Evolutionary conservation across 1,140 invertebrate genomes (phyloP), one percentile per base, ranked within the genome.

Genomic region (Trypoxylus dichotomus): DNA sequence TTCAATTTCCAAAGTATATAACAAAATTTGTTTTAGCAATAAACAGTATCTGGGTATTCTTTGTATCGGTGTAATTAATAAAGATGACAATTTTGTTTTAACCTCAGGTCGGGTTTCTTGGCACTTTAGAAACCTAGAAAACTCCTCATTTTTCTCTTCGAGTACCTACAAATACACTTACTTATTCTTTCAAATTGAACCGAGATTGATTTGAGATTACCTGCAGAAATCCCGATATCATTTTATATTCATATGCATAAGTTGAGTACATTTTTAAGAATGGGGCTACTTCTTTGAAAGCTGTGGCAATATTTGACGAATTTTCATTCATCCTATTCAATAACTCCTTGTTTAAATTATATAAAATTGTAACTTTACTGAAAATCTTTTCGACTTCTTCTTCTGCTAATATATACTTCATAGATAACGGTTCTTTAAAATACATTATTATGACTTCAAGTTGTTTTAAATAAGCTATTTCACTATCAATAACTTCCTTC

Each of bases 261-360:
- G 91, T 90, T 3, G 93, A 93, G 82, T 95, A 95, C 15, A 94
- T 84, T 84, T 94, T 95, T 25, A 95, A 91, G 85, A 93, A 94
- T 10, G 93, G 93, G 19, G 91, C 93, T 60, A 94, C 87, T 81
- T 91, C 91, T 0, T 89, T 86, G 83, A 95, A 94, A 7, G 92
- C 91, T 78, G 87, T 83, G 0, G 91, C 90, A 54, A 94, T 88
- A 85, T 92, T 90, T 68, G 90, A 86, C 73, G 87, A 85, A 81
- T 90, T 88, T 43, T 88, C 82, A 81, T 90, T 90, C 78, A 94
- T 85, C 83, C 92, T 90, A 13, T 89, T 86, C 6, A 93, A 84
- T 13, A 94, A 86, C 82, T 92, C 91, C 11, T 89, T 89, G 84
- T 94, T 94, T 2, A 94, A 88, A 80, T 92, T 91, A 79, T 92